Evolutionary conservation across 2,888 invertebrate species (phyloP), one percentile per base, ranked within the genome.

Genomic region (Eristalis intricaria): DNA sequence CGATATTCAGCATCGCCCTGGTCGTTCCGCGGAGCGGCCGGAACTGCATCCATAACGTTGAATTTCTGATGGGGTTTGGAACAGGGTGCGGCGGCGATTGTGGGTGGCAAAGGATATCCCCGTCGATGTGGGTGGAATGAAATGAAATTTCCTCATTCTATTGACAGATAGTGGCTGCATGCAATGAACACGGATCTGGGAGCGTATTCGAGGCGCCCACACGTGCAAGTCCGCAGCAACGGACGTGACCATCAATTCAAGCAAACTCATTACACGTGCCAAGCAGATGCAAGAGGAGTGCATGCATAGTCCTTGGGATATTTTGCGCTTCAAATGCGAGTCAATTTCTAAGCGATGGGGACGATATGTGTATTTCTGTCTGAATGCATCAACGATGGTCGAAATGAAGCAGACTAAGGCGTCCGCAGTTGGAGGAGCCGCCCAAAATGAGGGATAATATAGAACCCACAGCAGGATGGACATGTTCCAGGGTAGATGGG

Each of bases 91-190:
- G 4, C 19, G 7, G 1, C 5, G 50, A 1, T 19, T 8, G 32
- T 1, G 32, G 32, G 32, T 32, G 50, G 50, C 7, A 4, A 19
- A 50, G 50, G 50, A 19, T 19, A 5, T 5, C 1, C n/a, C 2
- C 19, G 19, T 32, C 1, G 38, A 13, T 1, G 40, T 15, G 3
- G 13, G 19, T n/a, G 4, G 7, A 19, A 19, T 35, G 22, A 32
- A 56, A 69, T 56, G 29, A 19, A 69, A 56, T 35, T 19, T 22
- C 29, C 26, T 29, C 22, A 19, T 11, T 35, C 22, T 56, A 69
- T 50, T 68, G 68, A 68, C 50, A 19, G n/a, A 66, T n/a, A 66
- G 26, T 66, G 29, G 15, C 26, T 66, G 43, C 43, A 43, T 43
- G 40, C 43, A 43, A 15, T n/a, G 43, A 15, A n/a, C 43, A n/a